Conservation (phyloP, 2,113 vertebrate genomes). For the Trachemys scripta region DNA sequence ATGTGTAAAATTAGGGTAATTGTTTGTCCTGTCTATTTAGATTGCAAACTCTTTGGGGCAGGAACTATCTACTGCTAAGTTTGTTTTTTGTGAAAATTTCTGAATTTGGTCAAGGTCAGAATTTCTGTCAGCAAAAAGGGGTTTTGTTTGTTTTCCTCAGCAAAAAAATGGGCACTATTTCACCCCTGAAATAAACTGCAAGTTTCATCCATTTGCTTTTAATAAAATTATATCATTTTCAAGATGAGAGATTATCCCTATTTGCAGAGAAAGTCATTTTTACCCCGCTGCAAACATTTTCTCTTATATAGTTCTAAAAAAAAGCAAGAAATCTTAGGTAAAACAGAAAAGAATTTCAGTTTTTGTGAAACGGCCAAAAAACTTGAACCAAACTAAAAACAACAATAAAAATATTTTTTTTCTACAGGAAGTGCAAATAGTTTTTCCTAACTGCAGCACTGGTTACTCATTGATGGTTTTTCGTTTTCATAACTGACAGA, state of each 20-base stretch:
- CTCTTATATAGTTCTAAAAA: constrained; percentile 42
- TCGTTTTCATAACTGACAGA: constrained; percentile 58
- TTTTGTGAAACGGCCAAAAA: constrained; percentile 43
- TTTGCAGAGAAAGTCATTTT: background rate
- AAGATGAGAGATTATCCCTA: constrained; percentile 1
- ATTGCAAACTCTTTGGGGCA: background rate
- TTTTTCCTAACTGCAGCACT: constrained; percentile 45
- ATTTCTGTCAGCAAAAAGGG: constrained; percentile 5
- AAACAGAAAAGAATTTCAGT: constrained; percentile 32
- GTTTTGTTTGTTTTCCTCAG: background rate
- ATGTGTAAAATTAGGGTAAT: background rate
- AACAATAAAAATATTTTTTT: background rate
- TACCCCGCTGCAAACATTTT: constrained; percentile 15
- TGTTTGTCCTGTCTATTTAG: background rate
- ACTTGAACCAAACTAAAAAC: background rate
- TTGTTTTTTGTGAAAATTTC: constrained; percentile 18
- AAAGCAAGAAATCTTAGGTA: constrained; percentile 51
- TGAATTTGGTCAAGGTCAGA: constrained; percentile 57
- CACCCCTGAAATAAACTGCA: background rate
- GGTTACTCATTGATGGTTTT: constrained; percentile 14
- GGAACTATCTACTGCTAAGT: background rate
- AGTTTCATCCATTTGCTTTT: background rate
- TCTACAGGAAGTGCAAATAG: background rate
- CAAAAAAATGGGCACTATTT: background rate
- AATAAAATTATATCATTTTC: constrained; percentile 32